Evolutionary conservation across 2,113 vertebrate species (phyloP).

Genomic region (Lamprotornis superbus): DNA sequence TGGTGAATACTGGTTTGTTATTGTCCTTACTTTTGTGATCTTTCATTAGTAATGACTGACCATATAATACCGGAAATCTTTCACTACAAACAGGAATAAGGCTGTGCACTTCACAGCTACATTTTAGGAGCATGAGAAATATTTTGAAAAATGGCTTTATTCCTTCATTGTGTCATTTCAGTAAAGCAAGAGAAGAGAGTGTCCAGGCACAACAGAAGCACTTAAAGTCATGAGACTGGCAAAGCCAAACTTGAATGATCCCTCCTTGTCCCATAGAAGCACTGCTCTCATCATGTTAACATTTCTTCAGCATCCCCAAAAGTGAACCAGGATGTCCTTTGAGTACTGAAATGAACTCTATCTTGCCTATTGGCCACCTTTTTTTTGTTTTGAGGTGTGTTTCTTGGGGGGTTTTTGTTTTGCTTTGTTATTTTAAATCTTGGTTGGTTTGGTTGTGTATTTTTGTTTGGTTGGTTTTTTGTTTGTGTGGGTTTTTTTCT

Average conservation of each 20-base stretch:
- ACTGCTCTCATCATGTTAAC: background rate
- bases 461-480: background rate
- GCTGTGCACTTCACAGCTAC: background rate
- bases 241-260: background rate
- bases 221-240: background rate
- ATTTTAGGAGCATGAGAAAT: background rate
- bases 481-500: too few species aligned
- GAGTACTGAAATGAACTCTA: background rate
- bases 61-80: background rate
- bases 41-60: background rate
- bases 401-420: background rate
- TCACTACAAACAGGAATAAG: background rate
- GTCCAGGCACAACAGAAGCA: background rate
- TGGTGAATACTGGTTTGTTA: background rate
- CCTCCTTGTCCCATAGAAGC: background rate
- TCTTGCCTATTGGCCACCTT: background rate
- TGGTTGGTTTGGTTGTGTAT: background rate
- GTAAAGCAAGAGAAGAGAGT: background rate
- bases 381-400: background rate
- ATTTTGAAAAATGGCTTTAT: background rate
- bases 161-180: background rate
- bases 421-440: background rate
- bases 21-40: background rate
- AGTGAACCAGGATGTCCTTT: background rate
- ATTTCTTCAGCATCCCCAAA: background rate